Evolutionary conservation across 2,113 vertebrate genomes (phyloP).

Genomic region (Oncorhynchus nerka): DNA sequence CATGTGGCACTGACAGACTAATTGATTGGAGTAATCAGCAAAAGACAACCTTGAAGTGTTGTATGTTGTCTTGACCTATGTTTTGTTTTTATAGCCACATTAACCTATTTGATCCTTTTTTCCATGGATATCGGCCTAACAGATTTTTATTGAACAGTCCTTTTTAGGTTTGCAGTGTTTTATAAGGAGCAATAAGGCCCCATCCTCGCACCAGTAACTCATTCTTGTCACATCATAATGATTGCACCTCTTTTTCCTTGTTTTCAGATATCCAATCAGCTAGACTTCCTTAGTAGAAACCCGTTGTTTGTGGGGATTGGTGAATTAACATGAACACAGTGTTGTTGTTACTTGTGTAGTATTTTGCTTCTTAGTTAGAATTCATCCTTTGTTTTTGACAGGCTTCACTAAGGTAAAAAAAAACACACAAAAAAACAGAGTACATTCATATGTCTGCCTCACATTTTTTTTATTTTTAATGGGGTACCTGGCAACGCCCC

Average conservation of each 20-base stretch:
- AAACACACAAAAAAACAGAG: neutral
- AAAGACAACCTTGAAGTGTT: neutral
- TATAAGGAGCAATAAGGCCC: constrained; percentile 4
- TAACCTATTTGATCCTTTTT: constrained; percentile 1
- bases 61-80: neutral
- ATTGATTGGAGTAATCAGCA: neutral
- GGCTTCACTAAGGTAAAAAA: neutral
- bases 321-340: neutral
- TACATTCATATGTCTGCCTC: neutral
- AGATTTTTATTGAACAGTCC: constrained; percentile 15
- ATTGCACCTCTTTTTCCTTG: constrained; percentile 16
- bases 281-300: neutral
- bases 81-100: neutral
- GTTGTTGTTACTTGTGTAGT: neutral
- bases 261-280: constrained; percentile 18
- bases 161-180: constrained; percentile 25
- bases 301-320: neutral
- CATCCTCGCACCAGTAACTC: neutral
- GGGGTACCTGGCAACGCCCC: neutral
- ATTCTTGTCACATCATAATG: constrained; percentile 6
- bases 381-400: constrained; percentile 1
- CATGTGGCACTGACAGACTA: neutral
- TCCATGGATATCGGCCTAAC: constrained; percentile 1
- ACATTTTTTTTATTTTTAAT: neutral
- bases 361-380: neutral